phyloP scores from a whole-genome alignment of 2,888 invertebrate species.

The Sminthurides aquaticus region DNA sequence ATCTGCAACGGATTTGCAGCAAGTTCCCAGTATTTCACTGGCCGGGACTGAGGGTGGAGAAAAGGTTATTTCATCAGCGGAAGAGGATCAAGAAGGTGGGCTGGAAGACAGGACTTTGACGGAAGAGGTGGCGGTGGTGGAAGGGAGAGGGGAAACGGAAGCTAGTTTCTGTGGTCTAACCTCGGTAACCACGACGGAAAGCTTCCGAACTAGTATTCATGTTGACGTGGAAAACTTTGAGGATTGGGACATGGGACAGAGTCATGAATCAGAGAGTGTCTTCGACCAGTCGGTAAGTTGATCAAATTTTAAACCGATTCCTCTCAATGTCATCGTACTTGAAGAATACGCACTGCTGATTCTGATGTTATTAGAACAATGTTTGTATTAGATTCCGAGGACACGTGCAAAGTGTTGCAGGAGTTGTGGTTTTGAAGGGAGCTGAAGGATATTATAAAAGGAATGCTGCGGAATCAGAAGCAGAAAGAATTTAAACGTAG shows the following conservation, averaged over 20 bases:
- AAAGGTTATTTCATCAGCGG: background rate
- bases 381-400: too few species aligned
- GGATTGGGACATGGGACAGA: slow-evolving; percentile 39
- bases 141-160: slow-evolving; percentile 1
- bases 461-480: too few species aligned
- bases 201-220: slow-evolving; percentile 13
- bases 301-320: too few species aligned
- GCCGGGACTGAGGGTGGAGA: background rate
- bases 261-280: slow-evolving; percentile 40
- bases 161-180: slow-evolving; percentile 1
- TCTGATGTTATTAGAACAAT: too few species aligned
- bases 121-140: background rate
- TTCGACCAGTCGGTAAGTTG: slow-evolving; percentile 38
- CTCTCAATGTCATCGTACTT: too few species aligned
- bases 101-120: background rate
- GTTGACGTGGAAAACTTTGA: slow-evolving; percentile 28
- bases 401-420: too few species aligned
- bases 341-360: too few species aligned
- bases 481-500: too few species aligned
- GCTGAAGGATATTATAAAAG: too few species aligned
- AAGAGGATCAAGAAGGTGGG: background rate
- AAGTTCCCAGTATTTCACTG: slow-evolving; percentile 19
- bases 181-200: slow-evolving; percentile 9
- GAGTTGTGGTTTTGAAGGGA: too few species aligned
- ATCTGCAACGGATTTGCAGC: slow-evolving; percentile 11